Conservation (phyloP, 2,888 invertebrate genomes). For the Cryptocephalus moraei region DNA sequence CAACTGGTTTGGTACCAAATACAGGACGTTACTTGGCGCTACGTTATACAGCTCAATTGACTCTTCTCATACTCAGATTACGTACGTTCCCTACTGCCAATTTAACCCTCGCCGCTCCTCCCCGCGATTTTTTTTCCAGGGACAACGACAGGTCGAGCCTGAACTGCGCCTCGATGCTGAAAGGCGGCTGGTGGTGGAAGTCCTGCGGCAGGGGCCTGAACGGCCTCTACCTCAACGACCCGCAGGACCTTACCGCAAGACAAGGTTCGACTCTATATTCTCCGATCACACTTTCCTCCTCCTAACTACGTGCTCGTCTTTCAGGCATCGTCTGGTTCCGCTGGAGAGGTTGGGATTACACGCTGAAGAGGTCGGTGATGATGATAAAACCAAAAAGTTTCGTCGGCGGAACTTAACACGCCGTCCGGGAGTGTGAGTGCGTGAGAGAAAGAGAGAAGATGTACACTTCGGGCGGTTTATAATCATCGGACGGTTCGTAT, state of each 20-base stretch:
- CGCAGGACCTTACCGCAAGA: slow-evolving; percentile 79
- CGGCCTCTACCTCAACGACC: slow-evolving; percentile 80
- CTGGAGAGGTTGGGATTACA: slow-evolving; percentile 93
- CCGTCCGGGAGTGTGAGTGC: too few species aligned
- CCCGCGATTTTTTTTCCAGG: slow-evolving; percentile 39
- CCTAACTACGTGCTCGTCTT: slow-evolving; percentile 4
- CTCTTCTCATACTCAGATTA: too few species aligned
- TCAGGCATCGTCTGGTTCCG: slow-evolving; percentile 89
- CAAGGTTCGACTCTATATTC: slow-evolving; percentile 50
- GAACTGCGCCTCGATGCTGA: slow-evolving; percentile 88
- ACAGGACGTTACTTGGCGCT: too few species aligned
- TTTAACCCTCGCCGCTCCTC: too few species aligned
- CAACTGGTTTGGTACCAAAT: too few species aligned
- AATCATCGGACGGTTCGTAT: slow-evolving; percentile 20
- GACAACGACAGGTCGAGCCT: slow-evolving; percentile 85
- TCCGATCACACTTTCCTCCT: too few species aligned
- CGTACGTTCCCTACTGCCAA: too few species aligned
- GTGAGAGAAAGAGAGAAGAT: too few species aligned
- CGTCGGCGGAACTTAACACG: slow-evolving; percentile 31
- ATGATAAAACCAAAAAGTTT: slow-evolving; percentile 80
- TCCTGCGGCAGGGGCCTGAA: slow-evolving; percentile 85
- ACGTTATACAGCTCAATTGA: too few species aligned
- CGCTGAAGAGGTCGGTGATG: slow-evolving; percentile 79
- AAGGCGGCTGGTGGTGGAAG: slow-evolving; percentile 95
- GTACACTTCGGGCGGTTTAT: slow-evolving; percentile 18